Conservation (phyloP, 1,140 invertebrate species). For the Mizuhopecten yessoensis region DNA sequence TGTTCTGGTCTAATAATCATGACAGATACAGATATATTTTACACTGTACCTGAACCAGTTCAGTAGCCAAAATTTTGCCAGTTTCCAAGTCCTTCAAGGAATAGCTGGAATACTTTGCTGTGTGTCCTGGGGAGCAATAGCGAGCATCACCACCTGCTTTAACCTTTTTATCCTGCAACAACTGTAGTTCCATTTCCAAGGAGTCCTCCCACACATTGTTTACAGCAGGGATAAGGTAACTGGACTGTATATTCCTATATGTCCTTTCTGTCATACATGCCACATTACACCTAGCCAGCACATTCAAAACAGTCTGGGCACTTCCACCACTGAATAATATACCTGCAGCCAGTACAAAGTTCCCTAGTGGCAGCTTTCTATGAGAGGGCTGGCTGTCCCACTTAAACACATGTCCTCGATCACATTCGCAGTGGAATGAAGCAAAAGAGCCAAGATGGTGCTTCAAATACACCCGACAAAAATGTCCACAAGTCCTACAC, state of each 20-base stretch:
- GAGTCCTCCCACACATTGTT: constrained; percentile 41
- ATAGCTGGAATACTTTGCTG: constrained; percentile 40
- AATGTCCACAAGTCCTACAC: constrained; percentile 4
- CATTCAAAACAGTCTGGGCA: constrained; percentile 26
- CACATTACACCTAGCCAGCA: constrained; percentile 36
- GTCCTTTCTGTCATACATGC: constrained; percentile 45
- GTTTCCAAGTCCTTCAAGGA: constrained; percentile 40
- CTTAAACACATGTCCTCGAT: neutral
- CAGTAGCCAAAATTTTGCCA: constrained; percentile 40
- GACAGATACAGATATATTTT: neutral
- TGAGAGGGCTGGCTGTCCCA: constrained; percentile 43
- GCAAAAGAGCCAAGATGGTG: neutral
- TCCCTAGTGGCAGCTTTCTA: constrained; percentile 39
- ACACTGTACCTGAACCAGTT: constrained; percentile 40
- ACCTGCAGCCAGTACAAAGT: neutral
- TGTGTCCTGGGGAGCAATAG: constrained; percentile 47
- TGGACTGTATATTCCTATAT: constrained; percentile 43
- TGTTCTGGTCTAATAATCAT: too few relatives aligned
- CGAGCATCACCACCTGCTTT: constrained; percentile 49
- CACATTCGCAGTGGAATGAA: neutral
- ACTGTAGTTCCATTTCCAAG: neutral
- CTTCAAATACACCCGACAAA: constrained; percentile 39
- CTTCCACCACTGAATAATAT: constrained; percentile 30
- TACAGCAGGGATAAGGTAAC: constrained; percentile 45
- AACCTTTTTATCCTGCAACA: neutral